Base-by-base conservation (phyloP, 2,797 vertebrate genomes). In the Mycteria americana region DNA sequence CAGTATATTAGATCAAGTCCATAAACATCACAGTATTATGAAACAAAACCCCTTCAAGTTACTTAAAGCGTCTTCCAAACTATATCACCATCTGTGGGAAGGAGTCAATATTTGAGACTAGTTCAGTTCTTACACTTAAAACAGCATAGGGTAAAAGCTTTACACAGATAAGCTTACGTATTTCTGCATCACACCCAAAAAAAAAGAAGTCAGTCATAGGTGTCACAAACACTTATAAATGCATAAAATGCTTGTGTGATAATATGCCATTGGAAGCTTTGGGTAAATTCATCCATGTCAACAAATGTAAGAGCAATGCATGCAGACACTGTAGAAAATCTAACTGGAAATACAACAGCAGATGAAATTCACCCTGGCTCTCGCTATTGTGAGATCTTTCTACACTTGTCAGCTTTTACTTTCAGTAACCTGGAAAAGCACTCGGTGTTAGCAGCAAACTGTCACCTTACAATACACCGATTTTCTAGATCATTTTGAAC, bases 21-120 rank as follows among this genome's bases (percentile, higher is more conserved):
- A 16, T 72, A 95, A 95, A 96, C 94, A 76, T 67, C 51, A 53
- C 28, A 91, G 50, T 13, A 48, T 68, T 95, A 39, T 81, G 84
- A 78, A 92, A 85, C 31, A 79, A 74, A 90, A 86, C 33, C 6
- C 31, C 50, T 62, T 78, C 35, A 23, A 72, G 80, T 81, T 76
- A 73, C 70, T 93, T 16, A 9, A 73, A 63, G 54, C 7, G 0
- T 63, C 92, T 95, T 92, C 89, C 87, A 85, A 95, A 89, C 51
- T 46, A 2, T 25, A 94, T 41, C 91, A 95, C 83, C 94, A 95
- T 91, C 91, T 94, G 95, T 63, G 39, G n/a, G n/a, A 74, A 91
- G 31, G 25, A 91, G 87, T 89, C 92, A 92, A 9, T 77, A 85
- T 92, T 74, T 94, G 56, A 60, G 75, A 70, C 28, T 60, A 33